Conservation (phyloP, 2,113 vertebrate genomes). For the Sigmodon hispidus region DNA sequence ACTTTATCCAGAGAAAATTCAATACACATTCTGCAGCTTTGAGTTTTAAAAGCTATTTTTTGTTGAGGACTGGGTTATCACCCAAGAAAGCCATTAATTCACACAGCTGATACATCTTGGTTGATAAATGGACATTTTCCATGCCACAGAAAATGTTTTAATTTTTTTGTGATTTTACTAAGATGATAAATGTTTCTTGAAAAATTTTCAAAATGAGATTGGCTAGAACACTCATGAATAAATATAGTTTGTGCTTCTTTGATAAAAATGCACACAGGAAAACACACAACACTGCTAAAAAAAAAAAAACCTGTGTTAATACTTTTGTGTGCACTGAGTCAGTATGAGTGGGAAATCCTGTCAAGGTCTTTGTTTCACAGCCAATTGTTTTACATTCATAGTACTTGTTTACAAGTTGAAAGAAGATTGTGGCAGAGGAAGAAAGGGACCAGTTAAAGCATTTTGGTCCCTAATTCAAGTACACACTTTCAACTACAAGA, state of each 20-base stretch:
- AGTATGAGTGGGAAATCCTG: background rate
- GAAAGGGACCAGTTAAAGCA: background rate
- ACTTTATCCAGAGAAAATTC: background rate
- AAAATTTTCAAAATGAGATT: conserved; percentile 44
- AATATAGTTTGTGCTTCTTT: conserved; percentile 34
- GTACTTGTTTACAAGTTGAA: background rate
- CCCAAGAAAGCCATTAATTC: background rate
- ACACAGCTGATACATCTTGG: background rate
- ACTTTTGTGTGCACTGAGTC: background rate
- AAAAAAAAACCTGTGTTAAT: too few relatives aligned
- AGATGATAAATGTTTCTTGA: conserved; percentile 59
- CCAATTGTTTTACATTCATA: background rate
- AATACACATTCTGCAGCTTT: background rate
- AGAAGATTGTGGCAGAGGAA: background rate
- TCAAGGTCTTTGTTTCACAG: background rate
- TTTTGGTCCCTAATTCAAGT: background rate
- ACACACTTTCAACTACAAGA: rapidly evolving
- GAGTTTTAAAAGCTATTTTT: background rate
- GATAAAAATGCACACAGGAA: background rate
- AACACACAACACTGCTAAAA: background rate
- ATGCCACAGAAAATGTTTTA: background rate
- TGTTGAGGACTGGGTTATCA: background rate
- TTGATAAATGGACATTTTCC: conserved; percentile 27
- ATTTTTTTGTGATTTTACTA: background rate
- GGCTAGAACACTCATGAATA: conserved; percentile 42